Percentiles rank a stretch among this genome's conserved stretches.
phyloP scores from a whole-genome alignment of 2,888 invertebrate species.

The Drosophila paramelanica region DNA sequence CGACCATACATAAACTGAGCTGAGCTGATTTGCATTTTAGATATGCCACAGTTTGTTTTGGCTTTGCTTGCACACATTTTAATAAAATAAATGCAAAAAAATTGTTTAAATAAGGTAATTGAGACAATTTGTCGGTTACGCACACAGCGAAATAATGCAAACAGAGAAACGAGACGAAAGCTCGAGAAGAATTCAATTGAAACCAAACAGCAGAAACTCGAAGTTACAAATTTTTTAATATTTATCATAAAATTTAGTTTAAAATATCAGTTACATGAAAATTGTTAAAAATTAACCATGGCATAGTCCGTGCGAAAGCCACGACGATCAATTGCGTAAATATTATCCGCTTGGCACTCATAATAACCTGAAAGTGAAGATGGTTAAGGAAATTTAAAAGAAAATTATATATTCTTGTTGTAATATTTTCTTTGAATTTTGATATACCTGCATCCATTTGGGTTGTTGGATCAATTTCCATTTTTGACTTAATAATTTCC shows the following conservation, averaged over 20 bases:
- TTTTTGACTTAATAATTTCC: constrained; percentile 94
- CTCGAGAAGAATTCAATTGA: constrained; percentile 49
- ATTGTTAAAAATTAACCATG: constrained; percentile 83
- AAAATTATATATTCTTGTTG: too few species aligned
- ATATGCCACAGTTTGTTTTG: constrained; percentile 51
- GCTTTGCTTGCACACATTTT: constrained; percentile 73
- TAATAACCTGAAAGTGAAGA: constrained; percentile 87
- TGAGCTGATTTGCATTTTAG: constrained; percentile 45
- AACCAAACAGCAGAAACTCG: constrained; percentile 29
- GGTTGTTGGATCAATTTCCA: constrained; percentile 97
- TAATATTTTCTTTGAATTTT: too few species aligned
- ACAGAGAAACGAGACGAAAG: constrained; percentile 35
- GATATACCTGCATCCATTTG: constrained; percentile 95
- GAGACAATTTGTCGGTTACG: constrained; percentile 81
- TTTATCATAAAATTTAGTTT: constrained; percentile 20
- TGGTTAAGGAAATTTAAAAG: too few species aligned
- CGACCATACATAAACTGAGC: constrained; percentile 24
- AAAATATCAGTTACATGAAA: constrained; percentile 4
- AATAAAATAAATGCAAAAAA: constrained; percentile 81
- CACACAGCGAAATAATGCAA: constrained; percentile 20
- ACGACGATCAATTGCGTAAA: constrained; percentile 94
- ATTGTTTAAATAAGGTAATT: constrained; percentile 84
- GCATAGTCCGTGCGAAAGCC: constrained; percentile 95
- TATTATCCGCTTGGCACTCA: constrained; percentile 96
- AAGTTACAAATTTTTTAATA: constrained; percentile 22